Evolutionary conservation across 2,113 vertebrate genomes (phyloP).

Genomic region (Tichodroma muraria): DNA sequence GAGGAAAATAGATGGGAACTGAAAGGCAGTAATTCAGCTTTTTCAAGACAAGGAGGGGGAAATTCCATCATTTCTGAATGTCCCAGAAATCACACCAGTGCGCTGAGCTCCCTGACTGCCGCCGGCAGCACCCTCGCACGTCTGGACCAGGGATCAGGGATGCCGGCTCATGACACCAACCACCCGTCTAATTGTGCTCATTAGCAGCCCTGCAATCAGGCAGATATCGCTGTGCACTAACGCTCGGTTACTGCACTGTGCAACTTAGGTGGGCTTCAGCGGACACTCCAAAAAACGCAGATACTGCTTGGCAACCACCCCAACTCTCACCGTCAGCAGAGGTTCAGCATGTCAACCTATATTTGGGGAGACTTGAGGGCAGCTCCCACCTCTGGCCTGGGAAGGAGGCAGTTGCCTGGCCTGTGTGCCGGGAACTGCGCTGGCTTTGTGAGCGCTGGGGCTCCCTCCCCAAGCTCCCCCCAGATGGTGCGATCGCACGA

Average conservation of each 20-base stretch:
- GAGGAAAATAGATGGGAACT: slow-evolving; percentile 67
- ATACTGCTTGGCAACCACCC: not conserved
- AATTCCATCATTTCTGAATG: slow-evolving; percentile 57
- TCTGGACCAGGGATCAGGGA: not conserved
- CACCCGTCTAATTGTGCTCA: not conserved
- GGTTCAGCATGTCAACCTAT: not conserved
- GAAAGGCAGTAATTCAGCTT: slow-evolving; percentile 76
- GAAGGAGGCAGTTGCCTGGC: not conserved
- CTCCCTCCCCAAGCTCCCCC: slow-evolving; percentile 43
- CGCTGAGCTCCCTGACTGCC: not conserved
- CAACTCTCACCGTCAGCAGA: accelerated
- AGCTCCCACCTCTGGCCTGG: not conserved
- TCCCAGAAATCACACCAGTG: not conserved
- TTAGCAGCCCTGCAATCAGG: not conserved
- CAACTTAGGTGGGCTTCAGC: not conserved
- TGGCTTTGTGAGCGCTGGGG: slow-evolving; percentile 48
- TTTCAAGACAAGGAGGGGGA: slow-evolving; percentile 63
- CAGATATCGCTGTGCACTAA: not conserved
- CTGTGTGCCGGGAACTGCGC: not conserved
- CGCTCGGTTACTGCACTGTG: not conserved
- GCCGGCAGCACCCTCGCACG: not conserved
- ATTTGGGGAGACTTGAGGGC: not conserved
- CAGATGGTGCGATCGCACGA: slow-evolving; percentile 62
- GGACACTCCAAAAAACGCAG: accelerated
- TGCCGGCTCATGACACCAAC: not conserved